Evolutionary conservation across 2,113 vertebrate genomes (phyloP).

Genomic region (Catharus fuscescens): DNA sequence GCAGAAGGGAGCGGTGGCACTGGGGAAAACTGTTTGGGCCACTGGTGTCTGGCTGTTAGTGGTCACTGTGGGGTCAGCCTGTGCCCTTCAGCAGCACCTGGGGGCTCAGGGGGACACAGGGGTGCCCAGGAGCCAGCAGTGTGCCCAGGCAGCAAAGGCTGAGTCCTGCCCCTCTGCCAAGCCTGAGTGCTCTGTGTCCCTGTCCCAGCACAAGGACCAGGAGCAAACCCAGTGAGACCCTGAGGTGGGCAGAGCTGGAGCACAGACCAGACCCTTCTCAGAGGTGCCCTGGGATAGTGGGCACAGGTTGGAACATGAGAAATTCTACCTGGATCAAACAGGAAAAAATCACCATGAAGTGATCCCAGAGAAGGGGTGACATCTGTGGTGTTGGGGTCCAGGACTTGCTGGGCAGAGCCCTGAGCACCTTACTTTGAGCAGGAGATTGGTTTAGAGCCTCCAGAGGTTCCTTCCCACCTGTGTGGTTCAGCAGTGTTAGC

Average conservation of each 20-base stretch:
- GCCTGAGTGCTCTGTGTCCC: neutral
- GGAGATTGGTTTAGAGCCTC: neutral
- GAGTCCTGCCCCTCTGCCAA: neutral
- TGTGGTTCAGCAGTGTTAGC: accelerated
- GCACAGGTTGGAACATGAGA: neutral
- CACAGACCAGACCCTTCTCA: neutral
- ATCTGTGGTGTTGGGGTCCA: neutral
- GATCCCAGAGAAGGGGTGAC: neutral
- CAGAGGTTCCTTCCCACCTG: neutral
- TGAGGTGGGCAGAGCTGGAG: neutral
- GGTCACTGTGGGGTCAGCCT: neutral
- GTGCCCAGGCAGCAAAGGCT: neutral
- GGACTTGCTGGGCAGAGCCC: neutral
- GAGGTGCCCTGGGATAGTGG: neutral
- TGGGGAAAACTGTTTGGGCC: neutral
- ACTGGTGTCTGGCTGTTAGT: neutral
- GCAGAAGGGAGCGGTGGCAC: accelerated
- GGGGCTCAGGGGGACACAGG: neutral
- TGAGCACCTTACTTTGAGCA: neutral
- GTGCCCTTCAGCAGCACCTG: neutral
- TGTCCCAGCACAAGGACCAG: neutral
- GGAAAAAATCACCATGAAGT: neutral
- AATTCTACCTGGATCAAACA: neutral
- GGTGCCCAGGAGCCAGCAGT: neutral
- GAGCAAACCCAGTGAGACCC: neutral